phyloP scores from a whole-genome alignment of 2,797 vertebrate species.

The Argyrosomus regius region DNA sequence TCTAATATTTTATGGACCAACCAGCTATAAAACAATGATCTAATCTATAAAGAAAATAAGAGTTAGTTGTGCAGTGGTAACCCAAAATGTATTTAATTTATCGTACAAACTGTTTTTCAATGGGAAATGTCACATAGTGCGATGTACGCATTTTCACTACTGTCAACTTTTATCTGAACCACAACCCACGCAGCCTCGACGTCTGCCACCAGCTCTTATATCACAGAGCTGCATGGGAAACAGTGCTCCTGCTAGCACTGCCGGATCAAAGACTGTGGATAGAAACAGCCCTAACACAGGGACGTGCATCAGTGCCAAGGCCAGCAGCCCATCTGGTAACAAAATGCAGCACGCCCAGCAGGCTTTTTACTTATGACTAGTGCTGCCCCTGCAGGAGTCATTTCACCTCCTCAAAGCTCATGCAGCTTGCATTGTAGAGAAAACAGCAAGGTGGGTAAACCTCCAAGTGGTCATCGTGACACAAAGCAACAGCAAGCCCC shows the following conservation, averaged over 20 bases:
- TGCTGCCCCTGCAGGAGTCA: conserved; percentile 30
- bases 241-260: conserved; percentile 52
- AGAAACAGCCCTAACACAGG: conserved; percentile 45
- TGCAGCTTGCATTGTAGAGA: conserved; percentile 43
- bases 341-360: conserved; percentile 24
- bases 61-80: neutral
- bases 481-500: neutral
- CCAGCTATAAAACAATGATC: too few relatives aligned
- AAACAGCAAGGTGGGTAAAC: neutral
- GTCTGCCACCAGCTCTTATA: conserved; percentile 22
- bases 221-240: conserved; percentile 59
- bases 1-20: too few relatives aligned
- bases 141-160: conserved; percentile 36
- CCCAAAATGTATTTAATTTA: neutral
- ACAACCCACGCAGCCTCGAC: conserved; percentile 16
- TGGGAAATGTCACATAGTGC: conserved; percentile 3
- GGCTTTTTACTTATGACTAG: conserved; percentile 45
- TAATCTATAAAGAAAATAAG: too few relatives aligned
- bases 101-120: neutral
- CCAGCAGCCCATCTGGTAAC: conserved; percentile 61
- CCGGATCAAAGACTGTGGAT: conserved; percentile 60
- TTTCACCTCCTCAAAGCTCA: conserved; percentile 38
- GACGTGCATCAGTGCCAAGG: conserved; percentile 42
- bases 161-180: conserved; percentile 50
- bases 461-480: conserved; percentile 15